These are phyloP conservation scores for Psephotus haematonotus DNA, from an alignment of 2,113 vertebrate species.

Conservation along the genomic window DNA sequence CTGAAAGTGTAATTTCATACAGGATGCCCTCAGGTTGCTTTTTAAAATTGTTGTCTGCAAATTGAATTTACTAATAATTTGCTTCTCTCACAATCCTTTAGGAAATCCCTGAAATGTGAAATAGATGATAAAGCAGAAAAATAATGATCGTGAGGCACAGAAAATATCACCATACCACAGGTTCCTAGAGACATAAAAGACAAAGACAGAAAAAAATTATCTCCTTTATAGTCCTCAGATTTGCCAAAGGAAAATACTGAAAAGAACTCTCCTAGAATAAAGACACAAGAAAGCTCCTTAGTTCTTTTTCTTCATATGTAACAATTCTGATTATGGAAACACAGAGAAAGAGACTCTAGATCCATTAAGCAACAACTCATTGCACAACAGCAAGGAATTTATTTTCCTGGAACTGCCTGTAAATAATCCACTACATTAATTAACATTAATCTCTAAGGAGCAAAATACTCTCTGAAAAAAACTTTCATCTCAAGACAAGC, in stretches of 20 bases:
- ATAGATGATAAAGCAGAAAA: slow-evolving; percentile 33
- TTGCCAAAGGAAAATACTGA: background rate
- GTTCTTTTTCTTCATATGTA: background rate
- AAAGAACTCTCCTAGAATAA: background rate
- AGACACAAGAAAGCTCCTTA: background rate
- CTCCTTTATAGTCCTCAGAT: background rate
- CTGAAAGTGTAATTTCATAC: slow-evolving; percentile 32
- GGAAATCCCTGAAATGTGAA: slow-evolving; percentile 41
- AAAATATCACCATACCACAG: background rate
- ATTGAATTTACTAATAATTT: slow-evolving; percentile 56
- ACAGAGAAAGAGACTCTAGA: background rate
- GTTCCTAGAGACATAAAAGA: background rate
- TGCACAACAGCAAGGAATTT: background rate
- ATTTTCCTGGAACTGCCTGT: background rate
- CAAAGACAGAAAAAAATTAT: background rate
- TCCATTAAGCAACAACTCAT: background rate
- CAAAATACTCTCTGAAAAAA: background rate
- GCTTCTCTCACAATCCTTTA: slow-evolving; percentile 13
- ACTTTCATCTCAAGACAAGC: background rate
- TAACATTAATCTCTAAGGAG: background rate
- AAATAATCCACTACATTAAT: background rate
- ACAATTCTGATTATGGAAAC: background rate
- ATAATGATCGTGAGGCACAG: background rate
- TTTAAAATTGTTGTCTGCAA: slow-evolving; percentile 40
- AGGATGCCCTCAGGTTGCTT: slow-evolving; percentile 1